Base-by-base conservation (phyloP, 2,797 vertebrate species). In the Paedocypris micromegethes region DNA sequence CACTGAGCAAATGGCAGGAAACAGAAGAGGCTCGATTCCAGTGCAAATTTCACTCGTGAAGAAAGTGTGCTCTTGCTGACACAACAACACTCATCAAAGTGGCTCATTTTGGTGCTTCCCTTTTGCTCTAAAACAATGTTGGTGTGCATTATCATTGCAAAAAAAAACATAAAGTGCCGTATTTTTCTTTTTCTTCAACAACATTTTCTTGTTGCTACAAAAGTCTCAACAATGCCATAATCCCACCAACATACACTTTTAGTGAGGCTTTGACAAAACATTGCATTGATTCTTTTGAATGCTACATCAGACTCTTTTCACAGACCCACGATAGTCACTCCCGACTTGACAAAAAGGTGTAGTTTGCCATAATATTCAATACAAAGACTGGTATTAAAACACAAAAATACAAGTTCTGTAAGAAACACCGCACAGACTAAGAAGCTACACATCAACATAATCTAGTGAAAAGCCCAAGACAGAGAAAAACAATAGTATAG, bases 191-290 rank as follows among this genome's bases (percentile, higher is more conserved):
- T 23, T 23, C 23, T 23, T 23, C 23, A 23, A 23, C 23, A 23
- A 23, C 23, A 49, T 58, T 61, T 6, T 66, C 63, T 66, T 55
- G 5, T 66, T 66, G 68, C 73, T 75, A 75, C 73, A 71, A 66
- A 41, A 23, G 68, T 66, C 42, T 55, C 23, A 23, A 23, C 23
- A 23, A 23, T 23, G 23, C 23, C 23, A 23, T 23, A 23, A 23
- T 23, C 23, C 23, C 23, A 23, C 23, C 23, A 23, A 23, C 23
- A 23, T 23, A 23, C 23, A 23, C 23, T 53, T 47, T 49, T 52
- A 66, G 51, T 53, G 58, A 42, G 63, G 8, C 8, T 54, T 56
- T 9, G 43, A 47, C 47, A 66, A 60, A 60, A 49, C 58, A 68
- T 47, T 58, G 61, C 9, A 54, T 6, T n/a, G 8, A 7, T 39